Evolutionary conservation across 2,113 vertebrate species (phyloP), one percentile per base, ranked within the genome.

Genomic region (Piaya cayana): DNA sequence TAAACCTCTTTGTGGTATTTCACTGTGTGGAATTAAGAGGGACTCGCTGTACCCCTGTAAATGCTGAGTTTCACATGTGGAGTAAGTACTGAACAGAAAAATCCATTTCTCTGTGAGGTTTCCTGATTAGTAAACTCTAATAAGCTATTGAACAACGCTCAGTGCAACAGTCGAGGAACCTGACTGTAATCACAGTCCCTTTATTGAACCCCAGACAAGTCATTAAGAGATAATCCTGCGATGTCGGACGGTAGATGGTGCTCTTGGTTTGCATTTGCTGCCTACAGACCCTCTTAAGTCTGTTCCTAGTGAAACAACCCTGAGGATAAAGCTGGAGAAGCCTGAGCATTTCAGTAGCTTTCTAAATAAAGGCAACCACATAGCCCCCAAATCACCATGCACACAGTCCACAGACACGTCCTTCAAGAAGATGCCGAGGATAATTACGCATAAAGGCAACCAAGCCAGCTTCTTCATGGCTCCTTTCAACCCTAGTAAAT

Each of bases 231-330:
- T 0, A 17, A 19, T 25, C 26, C 30, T 27, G 32, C 23, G 5
- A 3, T 5, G 5, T 12, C 1, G 1, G 23, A 62, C 96, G 53
- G 95, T 67, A 97, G 97, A 92, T 97, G 97, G 96, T 80, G 93
- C 93, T 96, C 90, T 60, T 74, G 94, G 86, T 59, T 92, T 90
- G 64, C 77, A 7, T 16, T 58, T 55, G 72, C 72, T 50, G 71
- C 64, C 53, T 86, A 43, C 59, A 86, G 30, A 13, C 36, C 2
- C 75, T 53, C 69, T 11, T 1, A 3, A 49, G 13, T 32, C 62
- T 34, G 4, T 13, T 32, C 12, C 12, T 19, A 15, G 4, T 1
- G 59, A 83, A 50, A 47, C 2, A 5, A 13, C 14, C 60, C 56
- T 39, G 34, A 42, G 59, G 58, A 30, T 37, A 36, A 9, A 49